phyloP scores from a whole-genome alignment of 1,140 invertebrate genomes.

The Musca domestica region DNA sequence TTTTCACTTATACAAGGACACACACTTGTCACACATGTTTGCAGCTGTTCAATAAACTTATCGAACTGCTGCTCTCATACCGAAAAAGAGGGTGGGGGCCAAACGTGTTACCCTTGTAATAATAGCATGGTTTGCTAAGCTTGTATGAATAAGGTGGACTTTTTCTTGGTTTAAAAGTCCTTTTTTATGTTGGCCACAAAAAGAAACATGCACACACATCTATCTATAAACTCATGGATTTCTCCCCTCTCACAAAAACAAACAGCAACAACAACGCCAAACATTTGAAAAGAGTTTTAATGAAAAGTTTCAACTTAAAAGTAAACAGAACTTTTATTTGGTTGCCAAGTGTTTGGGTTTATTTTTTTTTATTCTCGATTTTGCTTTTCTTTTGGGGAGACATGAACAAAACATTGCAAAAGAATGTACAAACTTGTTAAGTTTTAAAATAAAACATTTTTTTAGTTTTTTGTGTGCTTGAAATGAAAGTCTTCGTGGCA shows the following conservation, averaged over 20 bases:
- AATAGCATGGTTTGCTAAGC: too few relatives aligned
- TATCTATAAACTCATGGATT: too few relatives aligned
- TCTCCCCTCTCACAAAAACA: too few relatives aligned
- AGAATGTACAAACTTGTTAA: not conserved
- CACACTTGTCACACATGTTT: too few relatives aligned
- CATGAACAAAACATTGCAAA: not conserved
- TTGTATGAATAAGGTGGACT: slow-evolving; percentile 9
- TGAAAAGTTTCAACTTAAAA: slow-evolving; percentile 9
- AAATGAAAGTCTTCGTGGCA: too few relatives aligned
- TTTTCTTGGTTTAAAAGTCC: slow-evolving; percentile 12
- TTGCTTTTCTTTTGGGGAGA: not conserved
- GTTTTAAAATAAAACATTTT: not conserved
- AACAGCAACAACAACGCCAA: too few relatives aligned
- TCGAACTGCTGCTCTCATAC: too few relatives aligned
- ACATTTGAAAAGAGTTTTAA: slow-evolving; percentile 5
- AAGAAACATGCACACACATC: not conserved
- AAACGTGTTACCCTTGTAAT: too few relatives aligned
- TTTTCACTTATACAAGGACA: too few relatives aligned
- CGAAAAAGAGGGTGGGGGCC: too few relatives aligned
- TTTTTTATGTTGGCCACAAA: slow-evolving; percentile 2
- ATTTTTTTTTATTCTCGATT: too few relatives aligned
- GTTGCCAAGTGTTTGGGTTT: not conserved
- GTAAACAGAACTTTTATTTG: slow-evolving; percentile 4
- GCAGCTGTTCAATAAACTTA: too few relatives aligned
- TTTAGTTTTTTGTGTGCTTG: not conserved